Percentiles rank a stretch among this genome's conserved stretches.
phyloP scores from a whole-genome alignment of 1,140 invertebrate genomes.

The Hyles euphorbiae region DNA sequence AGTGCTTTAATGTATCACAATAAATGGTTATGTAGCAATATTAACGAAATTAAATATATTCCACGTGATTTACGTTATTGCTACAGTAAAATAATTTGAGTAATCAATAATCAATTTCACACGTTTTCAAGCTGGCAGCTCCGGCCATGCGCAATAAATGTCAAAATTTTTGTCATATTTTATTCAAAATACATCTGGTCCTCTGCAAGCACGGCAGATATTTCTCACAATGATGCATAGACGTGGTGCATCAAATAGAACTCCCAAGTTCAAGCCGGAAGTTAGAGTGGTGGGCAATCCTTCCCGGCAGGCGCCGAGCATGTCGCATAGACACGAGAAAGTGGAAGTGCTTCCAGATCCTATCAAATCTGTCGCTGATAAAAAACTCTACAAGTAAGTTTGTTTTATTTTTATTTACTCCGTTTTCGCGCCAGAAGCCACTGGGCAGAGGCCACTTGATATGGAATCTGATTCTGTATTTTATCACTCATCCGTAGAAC shows the following conservation, averaged over 20 bases:
- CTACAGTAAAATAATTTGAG: no score
- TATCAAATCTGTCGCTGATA: slow-evolving; percentile 65
- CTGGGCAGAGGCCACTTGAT: no score
- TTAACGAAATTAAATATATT: no score
- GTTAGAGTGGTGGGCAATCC: slow-evolving; percentile 40
- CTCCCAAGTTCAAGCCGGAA: slow-evolving; percentile 62
- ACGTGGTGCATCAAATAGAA: slow-evolving; percentile 52
- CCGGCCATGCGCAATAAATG: slow-evolving; percentile 50
- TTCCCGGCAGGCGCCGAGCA: slow-evolving; percentile 26
- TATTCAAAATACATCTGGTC: slow-evolving; percentile 61
- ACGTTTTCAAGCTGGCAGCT: slow-evolving; percentile 12
- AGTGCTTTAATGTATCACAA: no score
- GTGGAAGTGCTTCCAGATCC: slow-evolving; percentile 57
- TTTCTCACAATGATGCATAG: slow-evolving; percentile 48
- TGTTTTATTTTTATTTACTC: slow-evolving; percentile 6
- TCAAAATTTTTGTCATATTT: slow-evolving; percentile 63
- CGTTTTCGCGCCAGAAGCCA: no score
- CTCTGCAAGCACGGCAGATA: slow-evolving; percentile 34
- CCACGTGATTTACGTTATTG: no score
- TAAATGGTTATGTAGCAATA: no score
- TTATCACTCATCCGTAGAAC: no score
- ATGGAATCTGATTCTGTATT: no score
- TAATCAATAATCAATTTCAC: no score
- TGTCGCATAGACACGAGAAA: slow-evolving; percentile 47
- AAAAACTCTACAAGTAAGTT: slow-evolving; percentile 63